Evolutionary conservation across 2,888 invertebrate genomes (phyloP).

Genomic region (Pristionchus entomophagus): DNA sequence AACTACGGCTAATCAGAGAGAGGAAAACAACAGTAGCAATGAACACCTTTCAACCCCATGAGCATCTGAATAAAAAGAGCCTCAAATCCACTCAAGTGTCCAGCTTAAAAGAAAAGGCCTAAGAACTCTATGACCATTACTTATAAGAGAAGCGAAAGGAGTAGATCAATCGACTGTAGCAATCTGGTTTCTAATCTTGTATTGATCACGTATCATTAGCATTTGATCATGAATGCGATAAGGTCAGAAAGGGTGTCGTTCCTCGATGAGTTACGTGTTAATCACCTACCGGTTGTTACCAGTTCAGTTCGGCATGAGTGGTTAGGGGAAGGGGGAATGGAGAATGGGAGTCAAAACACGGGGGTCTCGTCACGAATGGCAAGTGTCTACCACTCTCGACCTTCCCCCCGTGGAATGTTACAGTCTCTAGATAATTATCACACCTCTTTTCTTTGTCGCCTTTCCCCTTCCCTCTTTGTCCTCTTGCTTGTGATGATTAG

Average conservation of each 20-base stretch:
- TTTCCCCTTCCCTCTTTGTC: neutral
- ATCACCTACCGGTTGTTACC: conserved; percentile 14
- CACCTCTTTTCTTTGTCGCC: conserved; percentile 17
- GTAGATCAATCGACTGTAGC: neutral
- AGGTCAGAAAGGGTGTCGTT: neutral
- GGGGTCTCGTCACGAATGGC: neutral
- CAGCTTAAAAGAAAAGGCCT: conserved; percentile 3
- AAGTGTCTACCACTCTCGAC: conserved; percentile 28
- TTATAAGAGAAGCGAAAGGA: neutral
- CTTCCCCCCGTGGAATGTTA: conserved; percentile 2
- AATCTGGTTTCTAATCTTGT: neutral
- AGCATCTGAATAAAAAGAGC: neutral
- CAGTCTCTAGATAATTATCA: conserved; percentile 17
- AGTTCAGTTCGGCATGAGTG: neutral
- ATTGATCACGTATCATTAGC: conserved; percentile 23
- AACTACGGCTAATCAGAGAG: neutral
- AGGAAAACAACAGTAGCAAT: neutral
- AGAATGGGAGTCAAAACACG: neutral
- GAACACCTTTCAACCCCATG: neutral
- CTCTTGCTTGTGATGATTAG: conserved; percentile 35
- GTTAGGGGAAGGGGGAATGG: neutral
- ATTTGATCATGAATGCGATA: conserved; percentile 17
- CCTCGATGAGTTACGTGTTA: neutral
- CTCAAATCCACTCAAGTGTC: neutral
- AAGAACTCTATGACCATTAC: conserved; percentile 4